These are phyloP conservation scores for Carposina sasakii DNA, from an alignment of 1,140 invertebrate species.

Conservation along the genomic window DNA sequence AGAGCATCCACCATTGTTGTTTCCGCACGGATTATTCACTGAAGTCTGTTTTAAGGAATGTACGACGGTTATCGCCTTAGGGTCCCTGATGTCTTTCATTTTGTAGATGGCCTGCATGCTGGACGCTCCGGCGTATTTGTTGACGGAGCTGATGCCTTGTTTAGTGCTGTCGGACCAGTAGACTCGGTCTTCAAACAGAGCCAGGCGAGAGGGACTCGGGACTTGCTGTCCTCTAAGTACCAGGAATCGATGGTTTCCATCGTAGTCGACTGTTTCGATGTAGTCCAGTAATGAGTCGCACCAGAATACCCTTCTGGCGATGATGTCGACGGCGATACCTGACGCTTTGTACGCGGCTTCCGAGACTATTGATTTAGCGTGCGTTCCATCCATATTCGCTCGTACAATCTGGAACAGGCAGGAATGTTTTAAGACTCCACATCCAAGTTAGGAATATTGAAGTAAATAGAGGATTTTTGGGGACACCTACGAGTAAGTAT, in stretches of 20 bases:
- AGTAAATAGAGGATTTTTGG: too few species aligned
- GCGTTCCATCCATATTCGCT: constrained; percentile 94
- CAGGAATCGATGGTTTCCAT: constrained; percentile 86
- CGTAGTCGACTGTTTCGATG: constrained; percentile 97
- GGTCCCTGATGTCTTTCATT: constrained; percentile 85
- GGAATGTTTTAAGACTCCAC: too few species aligned
- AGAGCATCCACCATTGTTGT: constrained; percentile 92
- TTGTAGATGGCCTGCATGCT: constrained; percentile 87
- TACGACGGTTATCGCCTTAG: constrained; percentile 87
- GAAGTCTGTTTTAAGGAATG: constrained; percentile 84
- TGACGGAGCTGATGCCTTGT: constrained; percentile 93
- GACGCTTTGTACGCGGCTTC: constrained; percentile 93
- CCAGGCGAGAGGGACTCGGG: constrained; percentile 87
- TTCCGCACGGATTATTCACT: constrained; percentile 90
- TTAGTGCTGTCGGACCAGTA: constrained; percentile 98
- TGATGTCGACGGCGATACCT: constrained; percentile 89
- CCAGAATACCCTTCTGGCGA: constrained; percentile 94
- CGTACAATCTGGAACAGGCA: constrained; percentile 76
- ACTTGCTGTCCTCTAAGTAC: constrained; percentile 88
- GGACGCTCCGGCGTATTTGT: constrained; percentile 87
- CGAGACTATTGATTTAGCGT: constrained; percentile 85
- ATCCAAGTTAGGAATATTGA: too few species aligned
- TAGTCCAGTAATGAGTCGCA: constrained; percentile 97
- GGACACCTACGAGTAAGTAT: too few species aligned
- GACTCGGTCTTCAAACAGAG: constrained; percentile 92